These are phyloP conservation scores for Apis florea DNA, from an alignment of 1,140 invertebrate species.

Conservation along the genomic window DNA sequence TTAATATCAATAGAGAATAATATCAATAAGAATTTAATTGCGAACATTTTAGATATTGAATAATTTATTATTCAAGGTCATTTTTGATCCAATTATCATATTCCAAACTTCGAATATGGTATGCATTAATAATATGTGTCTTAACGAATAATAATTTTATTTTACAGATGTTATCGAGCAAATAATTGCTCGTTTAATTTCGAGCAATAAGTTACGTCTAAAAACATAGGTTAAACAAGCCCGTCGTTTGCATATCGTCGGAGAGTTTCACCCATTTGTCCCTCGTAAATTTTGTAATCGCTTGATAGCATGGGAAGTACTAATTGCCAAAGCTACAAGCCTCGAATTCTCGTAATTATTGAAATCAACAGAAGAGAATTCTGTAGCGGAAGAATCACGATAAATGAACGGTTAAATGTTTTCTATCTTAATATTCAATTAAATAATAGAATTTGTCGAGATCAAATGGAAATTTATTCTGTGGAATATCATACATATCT, in stretches of 20 bases:
- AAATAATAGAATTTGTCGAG: neutral
- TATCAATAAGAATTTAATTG: neutral
- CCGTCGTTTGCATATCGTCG: slow-evolving; percentile 1
- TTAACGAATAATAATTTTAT: neutral
- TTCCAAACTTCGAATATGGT: no score
- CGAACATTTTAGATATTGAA: neutral
- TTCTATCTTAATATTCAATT: neutral
- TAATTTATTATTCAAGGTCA: no score
- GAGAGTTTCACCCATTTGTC: slow-evolving; percentile 4
- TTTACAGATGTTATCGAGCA: neutral
- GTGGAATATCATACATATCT: neutral
- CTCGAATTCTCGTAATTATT: neutral
- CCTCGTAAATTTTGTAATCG: slow-evolving; percentile 6
- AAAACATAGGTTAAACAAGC: neutral
- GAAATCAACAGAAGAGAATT: neutral
- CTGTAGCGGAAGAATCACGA: neutral
- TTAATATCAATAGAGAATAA: neutral
- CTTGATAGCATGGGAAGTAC: neutral
- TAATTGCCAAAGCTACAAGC: slow-evolving; percentile 8
- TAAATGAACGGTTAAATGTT: neutral
- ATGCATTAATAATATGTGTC: no score
- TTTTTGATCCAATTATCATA: no score
- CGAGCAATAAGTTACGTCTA: neutral
- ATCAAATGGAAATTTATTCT: slow-evolving; percentile 11
- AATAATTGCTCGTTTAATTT: neutral